Evolutionary conservation across 1,140 invertebrate species (phyloP).

Genomic region (Acyrthosiphon pisum): DNA sequence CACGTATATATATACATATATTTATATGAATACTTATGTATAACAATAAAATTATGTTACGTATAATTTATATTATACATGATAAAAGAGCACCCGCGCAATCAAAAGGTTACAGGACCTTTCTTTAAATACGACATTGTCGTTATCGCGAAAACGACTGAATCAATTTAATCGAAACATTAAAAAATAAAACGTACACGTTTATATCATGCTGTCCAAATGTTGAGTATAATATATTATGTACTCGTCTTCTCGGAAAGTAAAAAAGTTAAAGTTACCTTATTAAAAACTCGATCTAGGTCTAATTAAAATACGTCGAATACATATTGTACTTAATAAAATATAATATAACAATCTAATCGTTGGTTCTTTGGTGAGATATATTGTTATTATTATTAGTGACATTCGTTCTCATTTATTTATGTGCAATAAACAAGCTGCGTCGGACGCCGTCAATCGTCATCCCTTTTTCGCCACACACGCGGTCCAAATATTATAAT

Average conservation of each 20-base stretch:
- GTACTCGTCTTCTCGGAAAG: not conserved
- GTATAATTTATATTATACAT: not conserved
- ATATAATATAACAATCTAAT: not conserved
- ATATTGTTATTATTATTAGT: not conserved
- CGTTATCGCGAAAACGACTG: not conserved
- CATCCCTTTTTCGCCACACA: slow-evolving; percentile 37
- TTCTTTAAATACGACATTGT: slow-evolving; percentile 36
- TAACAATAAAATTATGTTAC: slow-evolving; percentile 28
- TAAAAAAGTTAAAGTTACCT: not conserved
- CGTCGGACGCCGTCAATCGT: not conserved
- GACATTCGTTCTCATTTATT: not conserved
- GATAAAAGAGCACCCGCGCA: not conserved
- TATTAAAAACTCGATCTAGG: not conserved
- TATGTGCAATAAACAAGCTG: not conserved
- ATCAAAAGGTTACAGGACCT: slow-evolving; percentile 32
- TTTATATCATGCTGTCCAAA: not conserved
- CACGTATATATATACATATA: too few relatives aligned
- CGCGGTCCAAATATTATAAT: not conserved
- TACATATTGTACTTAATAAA: not conserved
- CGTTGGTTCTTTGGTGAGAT: not conserved
- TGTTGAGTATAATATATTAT: not conserved
- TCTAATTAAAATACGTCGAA: not conserved
- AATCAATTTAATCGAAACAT: slow-evolving; percentile 38
- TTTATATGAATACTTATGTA: slow-evolving; percentile 23
- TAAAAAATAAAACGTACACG: not conserved